Conservation (phyloP, 2,888 invertebrate species). For the Rotaria socialis region DNA sequence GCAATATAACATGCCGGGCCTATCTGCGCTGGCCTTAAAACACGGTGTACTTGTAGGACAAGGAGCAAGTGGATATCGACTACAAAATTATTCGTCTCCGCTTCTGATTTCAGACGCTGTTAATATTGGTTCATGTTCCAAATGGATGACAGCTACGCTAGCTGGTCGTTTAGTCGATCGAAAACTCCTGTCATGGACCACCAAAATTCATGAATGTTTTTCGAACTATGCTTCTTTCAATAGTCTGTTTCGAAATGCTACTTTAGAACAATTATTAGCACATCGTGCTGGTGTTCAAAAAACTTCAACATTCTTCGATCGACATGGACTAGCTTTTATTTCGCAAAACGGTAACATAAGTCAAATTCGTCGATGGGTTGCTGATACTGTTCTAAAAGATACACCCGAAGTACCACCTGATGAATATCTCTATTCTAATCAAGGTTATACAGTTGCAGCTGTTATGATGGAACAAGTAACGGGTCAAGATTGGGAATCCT, state of each 20-base stretch:
- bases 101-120: neutral
- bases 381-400: neutral
- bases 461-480: neutral
- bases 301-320: neutral
- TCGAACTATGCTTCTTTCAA: neutral
- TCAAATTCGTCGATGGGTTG: neutral
- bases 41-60: neutral
- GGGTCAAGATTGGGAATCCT: neutral
- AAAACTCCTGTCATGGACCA: neutral
- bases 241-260: neutral
- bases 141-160: slow-evolving; percentile 2
- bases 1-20: neutral
- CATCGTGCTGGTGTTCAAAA: slow-evolving; percentile 2
- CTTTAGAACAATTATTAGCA: neutral
- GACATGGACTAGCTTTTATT: neutral
- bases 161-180: neutral
- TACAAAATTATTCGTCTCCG: neutral
- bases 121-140: neutral
- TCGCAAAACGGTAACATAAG: neutral
- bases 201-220: neutral
- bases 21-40: neutral
- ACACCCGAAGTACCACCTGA: neutral
- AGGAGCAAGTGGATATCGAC: neutral
- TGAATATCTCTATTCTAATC: neutral
- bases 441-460: neutral